Evolutionary conservation across 2,888 invertebrate genomes (phyloP), one percentile per base, ranked within the genome.

Genomic region (Drosophila parthenogenetica): DNA sequence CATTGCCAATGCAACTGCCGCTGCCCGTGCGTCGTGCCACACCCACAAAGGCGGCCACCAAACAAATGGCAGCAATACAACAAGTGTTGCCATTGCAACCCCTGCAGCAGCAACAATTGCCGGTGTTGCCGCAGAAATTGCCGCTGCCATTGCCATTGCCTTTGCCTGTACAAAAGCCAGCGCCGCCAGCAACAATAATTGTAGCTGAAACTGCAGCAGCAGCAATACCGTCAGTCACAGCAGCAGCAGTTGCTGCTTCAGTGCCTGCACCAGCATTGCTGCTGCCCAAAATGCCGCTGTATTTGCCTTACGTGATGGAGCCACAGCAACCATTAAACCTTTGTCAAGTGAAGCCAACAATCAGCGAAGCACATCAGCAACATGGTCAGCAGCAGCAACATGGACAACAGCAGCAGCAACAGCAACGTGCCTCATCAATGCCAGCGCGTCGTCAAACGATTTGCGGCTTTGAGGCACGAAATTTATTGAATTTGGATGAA

Each of bases 401-500:
- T 13, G 35, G 55, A 0, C 65, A 57, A 2, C 66, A 81, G 13
- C 72, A 54, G 7, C 62, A 49, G 1, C 71, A 59, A 1, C 66
- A 45, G 3, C 69, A 78, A 46, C 76, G 87, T 5, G 16, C 59
- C 17, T 17, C 79, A 4, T 75, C 83, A 13, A 76, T 90, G 55
- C 90, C 90, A 0, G 69, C 79, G 13, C 81, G 91, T 50, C 73
- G 91, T 51, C 90, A 90, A 77, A 90, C 91, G 8, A 91, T 90
- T 45, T 90, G 90, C 48, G 91, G 91, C n/a, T 89, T 90, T 55
- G 91, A 91, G 62, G 89, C 81, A 2, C 73, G 89, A 3, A 87
- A 89, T 50, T 58, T 87, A 62, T 49, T 89, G 17, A 57, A 73
- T 3, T 55, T 76, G 62, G 89, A 91, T 51, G 91, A 91, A 48